These are phyloP conservation scores for Pollimyrus isidori DNA, from an alignment of 2,113 vertebrate species.

Conservation along the genomic window DNA sequence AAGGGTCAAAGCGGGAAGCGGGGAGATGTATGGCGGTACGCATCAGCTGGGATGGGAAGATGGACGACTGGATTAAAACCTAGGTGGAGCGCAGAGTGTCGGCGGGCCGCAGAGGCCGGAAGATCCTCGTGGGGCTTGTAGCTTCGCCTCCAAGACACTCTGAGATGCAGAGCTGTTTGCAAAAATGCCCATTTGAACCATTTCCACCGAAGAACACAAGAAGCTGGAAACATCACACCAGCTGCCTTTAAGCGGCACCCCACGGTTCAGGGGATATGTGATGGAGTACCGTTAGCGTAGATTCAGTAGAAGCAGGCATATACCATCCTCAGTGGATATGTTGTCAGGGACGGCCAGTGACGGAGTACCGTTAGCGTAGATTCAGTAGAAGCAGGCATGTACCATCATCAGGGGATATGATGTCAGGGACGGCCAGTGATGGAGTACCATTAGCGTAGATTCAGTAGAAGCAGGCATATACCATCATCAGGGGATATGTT, in stretches of 20 bases:
- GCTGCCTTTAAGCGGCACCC: neutral
- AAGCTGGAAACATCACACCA: neutral
- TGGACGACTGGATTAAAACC: constrained; percentile 34
- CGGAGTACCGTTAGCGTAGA: no score
- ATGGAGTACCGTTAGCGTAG: no score
- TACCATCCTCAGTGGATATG: neutral
- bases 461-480: neutral
- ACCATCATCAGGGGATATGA: neutral
- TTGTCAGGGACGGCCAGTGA: no score
- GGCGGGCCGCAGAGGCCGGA: neutral
- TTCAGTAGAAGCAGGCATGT: neutral
- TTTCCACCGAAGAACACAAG: neutral
- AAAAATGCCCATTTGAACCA: neutral
- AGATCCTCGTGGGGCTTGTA: neutral
- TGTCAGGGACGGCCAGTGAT: no score
- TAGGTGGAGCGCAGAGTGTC: constrained; percentile 16
- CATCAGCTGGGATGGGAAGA: constrained; percentile 37
- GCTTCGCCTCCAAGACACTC: constrained; percentile 18
- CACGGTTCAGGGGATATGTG: neutral
- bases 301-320: neutral
- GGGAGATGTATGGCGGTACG: constrained; percentile 30
- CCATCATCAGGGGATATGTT: neutral
- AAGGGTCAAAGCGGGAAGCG: constrained; percentile 17
- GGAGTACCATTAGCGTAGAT: no score
- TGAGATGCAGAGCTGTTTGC: constrained; percentile 2